Percentiles rank a stretch among this genome's conserved stretches.
These are phyloP conservation scores for Ichneumoninae sp. DNA, from an alignment of 2,888 invertebrate genomes.

Conservation along the genomic window DNA sequence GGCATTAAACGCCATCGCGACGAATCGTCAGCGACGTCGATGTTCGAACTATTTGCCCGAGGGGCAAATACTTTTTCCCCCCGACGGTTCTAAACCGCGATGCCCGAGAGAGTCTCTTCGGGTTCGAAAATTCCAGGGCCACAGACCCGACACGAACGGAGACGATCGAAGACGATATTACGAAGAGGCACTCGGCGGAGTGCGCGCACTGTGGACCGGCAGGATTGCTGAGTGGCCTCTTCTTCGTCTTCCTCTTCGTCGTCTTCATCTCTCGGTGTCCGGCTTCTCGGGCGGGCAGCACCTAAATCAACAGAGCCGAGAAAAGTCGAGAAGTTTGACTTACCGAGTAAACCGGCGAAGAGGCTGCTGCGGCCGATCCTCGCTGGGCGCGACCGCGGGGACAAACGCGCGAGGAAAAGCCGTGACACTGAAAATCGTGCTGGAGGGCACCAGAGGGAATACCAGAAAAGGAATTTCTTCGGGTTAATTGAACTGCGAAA, in stretches of 20 bases:
- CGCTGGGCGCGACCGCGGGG: slow-evolving; percentile 10
- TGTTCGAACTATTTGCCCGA: slow-evolving; percentile 8
- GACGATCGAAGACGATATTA: slow-evolving; percentile 14
- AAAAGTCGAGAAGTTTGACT: slow-evolving; percentile 44
- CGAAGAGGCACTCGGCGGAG: slow-evolving; percentile 21
- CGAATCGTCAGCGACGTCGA: slow-evolving; percentile 16
- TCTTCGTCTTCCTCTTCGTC: slow-evolving; percentile 17
- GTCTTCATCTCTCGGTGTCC: slow-evolving; percentile 21
- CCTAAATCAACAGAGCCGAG: slow-evolving; percentile 46
- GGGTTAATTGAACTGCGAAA: background rate
- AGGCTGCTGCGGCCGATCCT: background rate
- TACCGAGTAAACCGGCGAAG: slow-evolving; percentile 14
- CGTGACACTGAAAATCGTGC: slow-evolving; percentile 10
- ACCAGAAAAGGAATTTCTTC: background rate
- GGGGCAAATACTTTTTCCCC: slow-evolving; percentile 18
- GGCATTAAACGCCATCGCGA: slow-evolving; percentile 15
- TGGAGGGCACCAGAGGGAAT: background rate
- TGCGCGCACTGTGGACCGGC: slow-evolving; percentile 13
- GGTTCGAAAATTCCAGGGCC: slow-evolving; percentile 6
- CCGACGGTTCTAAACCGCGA: background rate
- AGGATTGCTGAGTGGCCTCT: slow-evolving; percentile 35
- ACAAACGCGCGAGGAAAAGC: slow-evolving; percentile 5
- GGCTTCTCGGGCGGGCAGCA: slow-evolving; percentile 28
- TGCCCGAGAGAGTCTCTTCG: slow-evolving; percentile 4
- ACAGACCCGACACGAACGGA: background rate